These are phyloP conservation scores for Dicerorhinus sumatrensis DNA, from an alignment of 2,113 vertebrate species.

Conservation along the genomic window DNA sequence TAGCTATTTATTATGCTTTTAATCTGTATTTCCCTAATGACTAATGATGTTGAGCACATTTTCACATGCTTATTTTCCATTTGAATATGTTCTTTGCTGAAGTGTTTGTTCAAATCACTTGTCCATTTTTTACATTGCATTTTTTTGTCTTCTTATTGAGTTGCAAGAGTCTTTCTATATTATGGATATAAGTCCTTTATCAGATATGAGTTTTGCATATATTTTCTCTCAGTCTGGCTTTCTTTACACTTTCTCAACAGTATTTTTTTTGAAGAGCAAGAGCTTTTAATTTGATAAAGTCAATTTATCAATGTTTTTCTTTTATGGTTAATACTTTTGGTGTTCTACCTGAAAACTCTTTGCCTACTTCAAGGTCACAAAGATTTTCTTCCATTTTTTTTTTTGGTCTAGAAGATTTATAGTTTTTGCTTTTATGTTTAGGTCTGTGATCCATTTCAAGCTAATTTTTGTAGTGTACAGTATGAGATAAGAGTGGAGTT, in stretches of 20 bases:
- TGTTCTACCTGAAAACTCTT: not conserved
- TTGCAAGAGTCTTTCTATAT: not conserved
- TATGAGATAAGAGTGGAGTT: not conserved
- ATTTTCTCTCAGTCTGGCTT: conserved; percentile 2
- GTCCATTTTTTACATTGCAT: not conserved
- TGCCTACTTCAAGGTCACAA: not conserved
- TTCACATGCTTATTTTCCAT: not conserved
- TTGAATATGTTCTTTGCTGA: not conserved
- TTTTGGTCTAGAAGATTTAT: not conserved
- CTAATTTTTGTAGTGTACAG: not conserved
- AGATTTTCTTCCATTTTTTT: not conserved
- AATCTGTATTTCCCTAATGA: not conserved
- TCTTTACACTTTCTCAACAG: not conserved
- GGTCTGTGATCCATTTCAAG: not conserved
- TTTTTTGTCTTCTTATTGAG: not conserved
- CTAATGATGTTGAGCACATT: not conserved
- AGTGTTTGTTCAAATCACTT: not conserved
- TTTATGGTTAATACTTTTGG: not conserved
- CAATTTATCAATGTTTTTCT: not conserved
- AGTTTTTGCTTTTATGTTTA: not conserved
- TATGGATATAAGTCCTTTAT: not conserved
- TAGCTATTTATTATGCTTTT: not conserved
- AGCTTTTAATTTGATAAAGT: conserved; percentile 22
- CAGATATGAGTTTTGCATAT: not conserved
- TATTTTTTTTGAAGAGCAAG: conserved; percentile 3